Evolutionary conservation across 2,888 invertebrate genomes (phyloP).

Genomic region (Synergus itoensis): DNA sequence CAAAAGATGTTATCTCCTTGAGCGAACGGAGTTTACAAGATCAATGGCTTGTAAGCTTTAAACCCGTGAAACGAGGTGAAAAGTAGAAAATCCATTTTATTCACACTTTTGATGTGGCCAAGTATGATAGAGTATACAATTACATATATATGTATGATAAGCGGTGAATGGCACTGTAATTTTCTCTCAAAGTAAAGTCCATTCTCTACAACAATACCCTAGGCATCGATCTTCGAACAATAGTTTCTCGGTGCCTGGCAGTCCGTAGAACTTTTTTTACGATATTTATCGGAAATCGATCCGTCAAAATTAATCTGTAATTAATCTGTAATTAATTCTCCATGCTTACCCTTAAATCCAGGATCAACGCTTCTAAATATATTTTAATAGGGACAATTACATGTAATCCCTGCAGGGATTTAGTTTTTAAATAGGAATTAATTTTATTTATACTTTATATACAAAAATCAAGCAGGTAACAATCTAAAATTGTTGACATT

Average conservation of each 20-base stretch:
- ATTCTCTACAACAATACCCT: not conserved
- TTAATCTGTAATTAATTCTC: too few relatives aligned
- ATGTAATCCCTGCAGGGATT: too few relatives aligned
- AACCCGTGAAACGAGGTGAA: not conserved
- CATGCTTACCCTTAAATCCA: too few relatives aligned
- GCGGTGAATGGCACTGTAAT: not conserved
- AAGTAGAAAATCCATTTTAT: conserved; percentile 8
- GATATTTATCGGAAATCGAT: not conserved
- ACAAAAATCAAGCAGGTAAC: not conserved
- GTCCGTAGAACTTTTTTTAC: not conserved
- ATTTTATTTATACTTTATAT: not conserved
- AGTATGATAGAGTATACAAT: not conserved
- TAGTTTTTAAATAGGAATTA: not conserved
- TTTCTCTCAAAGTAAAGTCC: not conserved
- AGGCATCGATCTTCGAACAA: not conserved
- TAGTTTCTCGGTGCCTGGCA: not conserved
- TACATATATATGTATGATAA: not conserved
- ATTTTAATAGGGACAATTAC: not conserved
- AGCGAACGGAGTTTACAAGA: not conserved
- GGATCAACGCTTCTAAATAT: too few relatives aligned
- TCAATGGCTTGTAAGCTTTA: not conserved
- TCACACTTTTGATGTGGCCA: not conserved
- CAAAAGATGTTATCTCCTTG: not conserved
- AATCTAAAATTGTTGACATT: not conserved
- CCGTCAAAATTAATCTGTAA: too few relatives aligned